Evolutionary conservation across 2,888 invertebrate genomes (phyloP).

Genomic region (Tenthredo distinguenda): DNA sequence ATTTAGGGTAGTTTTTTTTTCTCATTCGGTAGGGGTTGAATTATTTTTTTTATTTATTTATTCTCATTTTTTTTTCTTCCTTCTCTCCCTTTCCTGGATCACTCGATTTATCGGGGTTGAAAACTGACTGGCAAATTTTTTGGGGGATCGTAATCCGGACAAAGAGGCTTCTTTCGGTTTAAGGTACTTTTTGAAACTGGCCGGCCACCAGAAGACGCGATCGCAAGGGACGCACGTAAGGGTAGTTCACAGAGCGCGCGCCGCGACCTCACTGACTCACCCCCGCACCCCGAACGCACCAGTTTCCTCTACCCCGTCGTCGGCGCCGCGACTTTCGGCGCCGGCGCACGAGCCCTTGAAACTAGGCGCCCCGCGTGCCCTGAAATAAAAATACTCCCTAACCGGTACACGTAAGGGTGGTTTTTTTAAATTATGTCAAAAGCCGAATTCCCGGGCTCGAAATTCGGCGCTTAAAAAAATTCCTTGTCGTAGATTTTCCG

Average conservation of each 20-base stretch:
- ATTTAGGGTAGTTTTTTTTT: background rate
- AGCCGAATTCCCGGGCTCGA: background rate
- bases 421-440: background rate
- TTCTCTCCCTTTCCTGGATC: background rate
- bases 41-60: background rate
- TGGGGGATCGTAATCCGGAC: background rate
- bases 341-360: constrained; percentile 34
- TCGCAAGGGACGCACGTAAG: constrained; percentile 65
- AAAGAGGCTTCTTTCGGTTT: background rate
- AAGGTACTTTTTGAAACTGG: background rate
- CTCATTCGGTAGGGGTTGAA: background rate
- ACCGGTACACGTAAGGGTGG: background rate
- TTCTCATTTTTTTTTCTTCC: background rate
- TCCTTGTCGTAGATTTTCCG: no score
- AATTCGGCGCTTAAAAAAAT: background rate
- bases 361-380: constrained; percentile 28
- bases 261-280: constrained; percentile 78
- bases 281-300: constrained; percentile 69
- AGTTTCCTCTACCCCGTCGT: constrained; percentile 58
- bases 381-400: background rate
- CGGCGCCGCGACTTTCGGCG: constrained; percentile 53
- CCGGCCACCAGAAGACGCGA: constrained; percentile 32
- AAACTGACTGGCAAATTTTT: background rate
- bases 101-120: background rate
- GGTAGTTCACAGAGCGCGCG: constrained; percentile 77